Percentiles rank a stretch among this genome's conserved stretches.
Conservation (phyloP, 2,113 vertebrate genomes). For the Cyprinus carpio region DNA sequence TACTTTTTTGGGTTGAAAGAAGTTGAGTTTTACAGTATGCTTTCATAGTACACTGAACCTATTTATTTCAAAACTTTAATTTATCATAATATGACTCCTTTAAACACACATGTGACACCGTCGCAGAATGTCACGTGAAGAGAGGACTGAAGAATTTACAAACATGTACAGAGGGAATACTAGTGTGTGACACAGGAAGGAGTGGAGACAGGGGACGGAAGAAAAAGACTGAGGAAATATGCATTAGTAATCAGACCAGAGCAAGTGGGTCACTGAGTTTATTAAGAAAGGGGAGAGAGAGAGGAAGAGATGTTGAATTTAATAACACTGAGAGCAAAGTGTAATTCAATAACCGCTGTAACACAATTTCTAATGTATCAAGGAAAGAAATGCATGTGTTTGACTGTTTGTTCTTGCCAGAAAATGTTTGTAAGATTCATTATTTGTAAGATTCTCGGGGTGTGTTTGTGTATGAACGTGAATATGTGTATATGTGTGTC, state of each 20-base stretch:
- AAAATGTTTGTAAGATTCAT: neutral
- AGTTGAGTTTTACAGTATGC: neutral
- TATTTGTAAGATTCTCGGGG: neutral
- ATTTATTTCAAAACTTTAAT: neutral
- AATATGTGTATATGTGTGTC: slow-evolving; percentile 31
- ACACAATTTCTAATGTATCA: neutral
- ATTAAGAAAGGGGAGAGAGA: slow-evolving; percentile 2
- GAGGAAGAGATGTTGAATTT: slow-evolving; percentile 16
- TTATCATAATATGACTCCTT: neutral
- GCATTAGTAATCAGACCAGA: slow-evolving; percentile 33
- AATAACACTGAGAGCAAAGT: slow-evolving; percentile 10
- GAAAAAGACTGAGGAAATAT: slow-evolving; percentile 28
- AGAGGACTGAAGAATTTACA: neutral
- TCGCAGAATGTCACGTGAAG: neutral
- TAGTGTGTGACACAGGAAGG: neutral
- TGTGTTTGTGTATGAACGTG: slow-evolving; percentile 23
- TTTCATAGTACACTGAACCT: neutral
- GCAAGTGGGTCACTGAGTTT: slow-evolving; percentile 28
- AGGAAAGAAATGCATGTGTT: neutral
- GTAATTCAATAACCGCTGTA: slow-evolving; percentile 8
- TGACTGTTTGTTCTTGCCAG: neutral
- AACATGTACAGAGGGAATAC: neutral
- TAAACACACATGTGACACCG: neutral
- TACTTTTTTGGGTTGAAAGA: neutral
- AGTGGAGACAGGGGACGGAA: neutral